phyloP scores from a whole-genome alignment of 2,113 vertebrate species.

The Lethenteron reissneri region DNA sequence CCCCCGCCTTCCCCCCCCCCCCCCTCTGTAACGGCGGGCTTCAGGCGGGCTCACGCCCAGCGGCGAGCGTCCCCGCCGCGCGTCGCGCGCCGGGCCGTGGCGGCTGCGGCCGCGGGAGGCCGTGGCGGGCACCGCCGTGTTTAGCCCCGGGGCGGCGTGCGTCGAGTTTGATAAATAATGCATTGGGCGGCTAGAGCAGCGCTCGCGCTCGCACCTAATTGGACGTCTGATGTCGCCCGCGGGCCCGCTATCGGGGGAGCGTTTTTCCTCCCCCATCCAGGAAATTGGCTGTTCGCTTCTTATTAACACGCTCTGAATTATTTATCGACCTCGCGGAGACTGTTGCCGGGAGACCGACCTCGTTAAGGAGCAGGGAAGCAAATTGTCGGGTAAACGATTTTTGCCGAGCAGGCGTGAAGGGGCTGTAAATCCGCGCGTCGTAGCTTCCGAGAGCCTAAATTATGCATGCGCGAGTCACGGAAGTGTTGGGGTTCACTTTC shows the following conservation, averaged over 20 bases:
- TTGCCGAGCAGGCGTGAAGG: too few species aligned
- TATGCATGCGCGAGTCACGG: too few species aligned
- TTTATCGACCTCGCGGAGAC: slow-evolving; percentile 1
- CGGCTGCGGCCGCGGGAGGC: too few species aligned
- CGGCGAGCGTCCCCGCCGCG: too few species aligned
- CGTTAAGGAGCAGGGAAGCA: background rate
- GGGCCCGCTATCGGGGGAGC: slow-evolving; percentile 5
- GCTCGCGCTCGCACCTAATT: background rate
- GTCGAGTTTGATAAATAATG: slow-evolving; percentile 2
- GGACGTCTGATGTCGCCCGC: slow-evolving; percentile 4
- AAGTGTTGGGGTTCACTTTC: too few species aligned
- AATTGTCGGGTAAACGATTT: too few species aligned
- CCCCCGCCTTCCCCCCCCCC: background rate
- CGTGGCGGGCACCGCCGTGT: too few species aligned
- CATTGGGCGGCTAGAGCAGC: background rate
- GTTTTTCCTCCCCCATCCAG: background rate
- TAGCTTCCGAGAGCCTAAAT: too few species aligned
- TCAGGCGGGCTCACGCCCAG: too few species aligned
- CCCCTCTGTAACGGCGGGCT: background rate
- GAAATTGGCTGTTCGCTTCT: slow-evolving; percentile 6
- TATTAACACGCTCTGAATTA: slow-evolving; percentile 7
- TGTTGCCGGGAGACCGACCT: slow-evolving; percentile 5
- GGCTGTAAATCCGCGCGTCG: too few species aligned
- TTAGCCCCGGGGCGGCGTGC: background rate
- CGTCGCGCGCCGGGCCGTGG: too few species aligned